Base-by-base conservation (phyloP, 1,140 invertebrate genomes). In the Leucophenga varia region DNA sequence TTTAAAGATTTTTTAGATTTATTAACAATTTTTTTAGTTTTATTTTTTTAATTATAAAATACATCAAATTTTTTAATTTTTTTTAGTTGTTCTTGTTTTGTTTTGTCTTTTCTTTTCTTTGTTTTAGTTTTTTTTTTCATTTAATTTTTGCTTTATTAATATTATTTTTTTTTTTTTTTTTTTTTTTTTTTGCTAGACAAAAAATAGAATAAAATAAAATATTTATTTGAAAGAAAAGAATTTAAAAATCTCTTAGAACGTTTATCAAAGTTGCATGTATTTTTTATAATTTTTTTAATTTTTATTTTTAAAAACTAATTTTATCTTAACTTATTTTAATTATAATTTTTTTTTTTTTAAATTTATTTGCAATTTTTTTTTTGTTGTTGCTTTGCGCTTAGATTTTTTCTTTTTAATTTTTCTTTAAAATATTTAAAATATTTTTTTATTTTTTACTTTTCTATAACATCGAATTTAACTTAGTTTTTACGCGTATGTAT, bases 311-410 rank as follows among this genome's bases (percentile, higher is more conserved):
- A 35, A n/a, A n/a, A 16, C 32, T 13, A 35, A 30, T 30, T 8
- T 8, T 30, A 30, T 30, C 7, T 8, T 30, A 8, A n/a, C 25
- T 30, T 35, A 6, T 13, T 13, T 35, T 16, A 13, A n/a, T 6
- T 16, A n/a, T n/a, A 65, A 42, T 57, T 53, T 43, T 47, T 61
- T 64, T 61, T 57, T 47, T 49, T 42, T 65, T 53, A 34, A 60
- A 42, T 28, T 57, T 45, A 42, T 54, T 46, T 54, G 50, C 37
- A 46, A 44, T 52, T 47, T 17, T 30, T 14, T 46, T 32, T 21
- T 59, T 61, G 47, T 49, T 61, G 54, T 46, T 40, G 57, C 16
- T 35, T 35, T 35, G 12, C 16, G 32, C 32, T 50, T 13, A 7
- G n/a, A 16, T 35, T 6, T 61, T 43, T 45, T 55, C 5, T 43